Conservation (phyloP, 2,113 vertebrate genomes). For the Catagonus wagneri region DNA sequence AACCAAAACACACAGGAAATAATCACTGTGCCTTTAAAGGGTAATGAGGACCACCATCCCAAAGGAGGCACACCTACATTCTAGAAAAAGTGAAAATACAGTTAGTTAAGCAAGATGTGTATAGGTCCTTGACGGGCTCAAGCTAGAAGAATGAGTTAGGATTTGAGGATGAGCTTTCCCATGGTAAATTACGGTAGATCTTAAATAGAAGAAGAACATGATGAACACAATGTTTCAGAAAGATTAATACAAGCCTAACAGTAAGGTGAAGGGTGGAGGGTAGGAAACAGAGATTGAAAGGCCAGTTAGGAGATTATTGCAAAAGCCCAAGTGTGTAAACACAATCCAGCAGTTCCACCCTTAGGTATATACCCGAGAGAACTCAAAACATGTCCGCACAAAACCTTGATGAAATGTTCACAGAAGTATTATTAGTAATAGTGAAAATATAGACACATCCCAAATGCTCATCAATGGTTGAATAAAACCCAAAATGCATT, state of each 20-base stretch:
- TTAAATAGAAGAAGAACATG: not conserved
- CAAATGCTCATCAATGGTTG: not conserved
- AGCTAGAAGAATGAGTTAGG: not conserved
- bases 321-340: not conserved
- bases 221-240: not conserved
- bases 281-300: not conserved
- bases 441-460: not conserved
- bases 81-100: not conserved
- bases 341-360: not conserved
- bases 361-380: not conserved
- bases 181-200: not conserved
- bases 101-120: not conserved
- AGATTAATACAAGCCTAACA: not conserved
- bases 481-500: not conserved
- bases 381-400: not conserved
- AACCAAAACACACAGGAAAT: not conserved
- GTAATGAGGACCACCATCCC: not conserved
- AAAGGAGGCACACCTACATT: not conserved
- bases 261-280: not conserved
- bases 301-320: not conserved
- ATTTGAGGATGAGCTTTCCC: slow-evolving; percentile 47
- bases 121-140: not conserved
- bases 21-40: not conserved
- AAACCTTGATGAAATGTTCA: not conserved
- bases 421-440: not conserved